Percentiles rank a stretch among this genome's conserved stretches.
phyloP scores from a whole-genome alignment of 2,888 invertebrate genomes.

The Agriopis leucophaearia region DNA sequence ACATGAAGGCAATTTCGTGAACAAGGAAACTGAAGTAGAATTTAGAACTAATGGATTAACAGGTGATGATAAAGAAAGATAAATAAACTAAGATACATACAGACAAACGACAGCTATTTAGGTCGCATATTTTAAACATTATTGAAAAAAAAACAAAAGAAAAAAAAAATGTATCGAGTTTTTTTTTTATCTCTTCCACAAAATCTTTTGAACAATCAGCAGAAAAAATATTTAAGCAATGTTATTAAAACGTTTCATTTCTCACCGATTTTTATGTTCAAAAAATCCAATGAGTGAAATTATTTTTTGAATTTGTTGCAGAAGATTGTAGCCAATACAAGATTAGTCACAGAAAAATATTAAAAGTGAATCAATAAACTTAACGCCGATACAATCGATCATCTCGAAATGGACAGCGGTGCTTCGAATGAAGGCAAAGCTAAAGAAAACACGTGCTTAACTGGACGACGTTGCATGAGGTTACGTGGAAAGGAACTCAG shows the following conservation, averaged over 20 bases:
- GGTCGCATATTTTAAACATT: no score
- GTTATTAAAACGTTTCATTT: no score
- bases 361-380: constrained; percentile 25
- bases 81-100: background rate
- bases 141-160: no score
- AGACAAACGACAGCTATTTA: background rate
- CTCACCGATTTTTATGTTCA: no score
- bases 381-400: constrained; percentile 22
- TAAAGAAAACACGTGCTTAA: constrained; percentile 33
- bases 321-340: constrained; percentile 11
- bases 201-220: no score
- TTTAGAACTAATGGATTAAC: background rate
- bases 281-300: background rate
- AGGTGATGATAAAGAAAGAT: background rate
- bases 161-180: no score
- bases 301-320: background rate
- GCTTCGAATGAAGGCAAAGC: constrained; percentile 15
- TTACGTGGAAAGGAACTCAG: constrained; percentile 36
- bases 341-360: constrained; percentile 13
- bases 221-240: no score
- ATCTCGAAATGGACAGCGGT: constrained; percentile 20
- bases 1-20: background rate
- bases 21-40: background rate
- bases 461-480: constrained; percentile 32
- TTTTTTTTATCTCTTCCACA: no score